Conservation (phyloP, 2,113 vertebrate genomes). For the Paradisaea rubra region DNA sequence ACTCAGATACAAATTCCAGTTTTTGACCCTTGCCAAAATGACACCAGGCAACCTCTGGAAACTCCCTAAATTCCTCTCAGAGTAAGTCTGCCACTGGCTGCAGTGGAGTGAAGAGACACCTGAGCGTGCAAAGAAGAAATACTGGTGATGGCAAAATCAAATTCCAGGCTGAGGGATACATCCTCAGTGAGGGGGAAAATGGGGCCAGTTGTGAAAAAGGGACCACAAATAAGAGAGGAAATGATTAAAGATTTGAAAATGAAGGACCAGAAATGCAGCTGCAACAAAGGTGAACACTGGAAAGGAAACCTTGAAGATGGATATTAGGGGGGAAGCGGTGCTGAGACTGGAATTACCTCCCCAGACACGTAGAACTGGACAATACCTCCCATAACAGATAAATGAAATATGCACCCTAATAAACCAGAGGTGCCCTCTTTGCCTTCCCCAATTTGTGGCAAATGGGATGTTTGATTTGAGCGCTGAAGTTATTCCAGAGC, state of each 20-base stretch:
- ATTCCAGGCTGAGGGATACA: not conserved
- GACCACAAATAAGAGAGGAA: not conserved
- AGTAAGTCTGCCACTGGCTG: not conserved
- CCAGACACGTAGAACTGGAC: not conserved
- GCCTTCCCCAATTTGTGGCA: not conserved
- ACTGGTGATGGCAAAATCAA: not conserved
- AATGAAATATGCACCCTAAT: not conserved
- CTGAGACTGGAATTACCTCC: not conserved
- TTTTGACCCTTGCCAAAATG: not conserved
- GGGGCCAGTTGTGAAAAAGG: not conserved
- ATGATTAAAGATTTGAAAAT: not conserved
- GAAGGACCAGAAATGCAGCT: not conserved
- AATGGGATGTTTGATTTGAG: not conserved
- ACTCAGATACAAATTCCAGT: not conserved
- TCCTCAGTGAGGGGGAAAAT: not conserved
- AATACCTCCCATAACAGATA: not conserved
- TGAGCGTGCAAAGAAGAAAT: not conserved
- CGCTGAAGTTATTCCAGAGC: not conserved
- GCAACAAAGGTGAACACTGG: not conserved
- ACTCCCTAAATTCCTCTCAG: not conserved
- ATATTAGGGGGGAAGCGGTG: not conserved
- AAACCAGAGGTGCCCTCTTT: not conserved
- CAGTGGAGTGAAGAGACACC: fast-evolving
- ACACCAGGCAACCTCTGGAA: not conserved
- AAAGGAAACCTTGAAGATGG: not conserved